A percentile compares a stretch with the other conserved stretches of the same genome.
These are phyloP conservation scores for Slavum lentiscoides DNA, from an alignment of 2,888 invertebrate genomes.

Conservation along the genomic window DNA sequence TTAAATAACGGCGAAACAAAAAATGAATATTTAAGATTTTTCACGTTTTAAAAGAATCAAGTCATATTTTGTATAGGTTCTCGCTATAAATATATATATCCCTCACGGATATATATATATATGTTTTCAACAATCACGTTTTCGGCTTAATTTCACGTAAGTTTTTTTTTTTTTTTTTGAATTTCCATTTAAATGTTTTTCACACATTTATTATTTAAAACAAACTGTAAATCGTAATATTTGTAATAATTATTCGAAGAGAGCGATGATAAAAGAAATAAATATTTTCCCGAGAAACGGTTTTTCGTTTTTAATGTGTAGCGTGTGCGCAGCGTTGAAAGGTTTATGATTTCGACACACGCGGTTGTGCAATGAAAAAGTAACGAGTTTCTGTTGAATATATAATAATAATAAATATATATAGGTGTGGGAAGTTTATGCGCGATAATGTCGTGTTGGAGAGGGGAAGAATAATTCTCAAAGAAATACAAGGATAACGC, in stretches of 20 bases:
- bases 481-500: neutral
- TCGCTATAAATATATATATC: too few species aligned
- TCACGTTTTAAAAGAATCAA: neutral
- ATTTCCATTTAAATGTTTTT: too few species aligned
- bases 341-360: conserved; percentile 18
- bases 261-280: too few species aligned
- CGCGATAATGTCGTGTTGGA: neutral
- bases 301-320: neutral
- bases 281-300: too few species aligned
- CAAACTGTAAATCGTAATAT: too few species aligned
- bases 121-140: too few species aligned
- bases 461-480: conserved; percentile 1
- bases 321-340: neutral
- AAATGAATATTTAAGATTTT: neutral
- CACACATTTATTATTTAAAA: too few species aligned
- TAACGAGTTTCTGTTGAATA: conserved; percentile 29
- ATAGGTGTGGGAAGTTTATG: neutral
- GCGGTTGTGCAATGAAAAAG: conserved; percentile 4
- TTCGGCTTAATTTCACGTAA: too few species aligned
- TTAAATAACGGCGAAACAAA: neutral
- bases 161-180: too few species aligned
- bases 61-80: neutral
- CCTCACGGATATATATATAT: too few species aligned
- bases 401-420: neutral
- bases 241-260: too few species aligned